Percentiles rank a stretch among this genome's conserved stretches.
Conservation (phyloP, 2,113 vertebrate species). For the Rissa tridactyla region DNA sequence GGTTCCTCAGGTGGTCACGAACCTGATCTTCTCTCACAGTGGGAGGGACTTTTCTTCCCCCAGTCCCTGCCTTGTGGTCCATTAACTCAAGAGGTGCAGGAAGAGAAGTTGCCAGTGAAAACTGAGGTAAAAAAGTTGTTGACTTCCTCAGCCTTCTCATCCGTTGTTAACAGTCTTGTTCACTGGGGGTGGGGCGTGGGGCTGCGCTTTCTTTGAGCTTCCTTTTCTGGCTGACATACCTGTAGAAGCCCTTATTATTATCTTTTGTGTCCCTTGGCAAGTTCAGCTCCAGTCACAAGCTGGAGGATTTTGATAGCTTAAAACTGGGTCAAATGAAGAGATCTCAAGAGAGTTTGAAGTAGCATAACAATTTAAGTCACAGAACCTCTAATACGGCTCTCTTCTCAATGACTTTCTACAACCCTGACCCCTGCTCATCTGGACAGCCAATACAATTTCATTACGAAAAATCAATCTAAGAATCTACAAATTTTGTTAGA, state of each 20-base stretch:
- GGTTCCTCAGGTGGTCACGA: neutral
- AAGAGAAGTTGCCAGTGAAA: neutral
- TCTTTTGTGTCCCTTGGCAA: neutral
- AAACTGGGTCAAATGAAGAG: neutral
- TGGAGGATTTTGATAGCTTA: neutral
- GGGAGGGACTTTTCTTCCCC: neutral
- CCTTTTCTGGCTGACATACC: neutral
- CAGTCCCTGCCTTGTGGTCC: no score
- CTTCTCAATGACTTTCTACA: neutral
- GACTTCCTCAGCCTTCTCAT: neutral
- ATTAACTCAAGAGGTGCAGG: neutral
- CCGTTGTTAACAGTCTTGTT: neutral
- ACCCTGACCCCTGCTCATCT: neutral
- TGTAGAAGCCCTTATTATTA: neutral
- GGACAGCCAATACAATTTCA: neutral
- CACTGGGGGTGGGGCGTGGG: fast-evolving
- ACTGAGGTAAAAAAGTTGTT: neutral
- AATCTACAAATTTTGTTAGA: neutral
- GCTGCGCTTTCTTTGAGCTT: neutral
- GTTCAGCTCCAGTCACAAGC: neutral
- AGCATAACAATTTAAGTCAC: neutral
- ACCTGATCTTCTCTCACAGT: neutral
- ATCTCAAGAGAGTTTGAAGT: neutral
- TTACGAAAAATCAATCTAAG: neutral
- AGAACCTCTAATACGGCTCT: neutral